Base-by-base conservation (phyloP, 2,113 vertebrate genomes). In the Asarcornis scutulata region DNA sequence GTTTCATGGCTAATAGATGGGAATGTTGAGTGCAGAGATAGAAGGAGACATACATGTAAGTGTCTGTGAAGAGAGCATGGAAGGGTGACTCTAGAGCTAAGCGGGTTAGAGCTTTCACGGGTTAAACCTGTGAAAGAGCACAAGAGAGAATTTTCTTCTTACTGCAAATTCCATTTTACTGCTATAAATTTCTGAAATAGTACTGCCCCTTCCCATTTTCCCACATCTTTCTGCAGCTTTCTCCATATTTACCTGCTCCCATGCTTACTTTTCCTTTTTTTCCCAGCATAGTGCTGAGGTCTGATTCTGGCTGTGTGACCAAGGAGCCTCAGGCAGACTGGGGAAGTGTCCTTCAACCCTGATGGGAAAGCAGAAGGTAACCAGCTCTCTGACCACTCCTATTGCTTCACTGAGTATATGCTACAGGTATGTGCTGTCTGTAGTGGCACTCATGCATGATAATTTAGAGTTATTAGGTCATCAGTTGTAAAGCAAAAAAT, bases 1-100 rank as follows among this genome's bases (percentile, higher is more conserved):
- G 20, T 75, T 76, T 76, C 25, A 32, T 20, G 20, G 23, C 13
- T 64, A 72, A 53, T 0, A 3, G 16, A 38, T 21, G 7, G 8
- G 18, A 50, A 77, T 1, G 0, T 26, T 71, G 36, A 1, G 1
- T n/a, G 18, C 13, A 44, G 6, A 44, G 83, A n/a, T 36, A 15
- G 40, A 58, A 86, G 17, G 5, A 83, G 11, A 13, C 32, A 17
- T 58, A 38, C 38, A 38, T 38, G 38, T 38, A 50, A 44, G 4
- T 50, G 44, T 44, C 36, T 18, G 9, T 66, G 22, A 22, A 59
- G 69, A 21, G 7, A 29, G 7, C 15, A 38, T 29, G 27, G 29
- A 88, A 13, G 34, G 60, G 50, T 83, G 36, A 52, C 18, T 0
- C 2, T 22, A 48, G 38, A 62, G 7, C 34, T 29, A 40, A 40